Conservation (phyloP, 2,888 invertebrate species). For the Nephrocerus scutellatus region DNA sequence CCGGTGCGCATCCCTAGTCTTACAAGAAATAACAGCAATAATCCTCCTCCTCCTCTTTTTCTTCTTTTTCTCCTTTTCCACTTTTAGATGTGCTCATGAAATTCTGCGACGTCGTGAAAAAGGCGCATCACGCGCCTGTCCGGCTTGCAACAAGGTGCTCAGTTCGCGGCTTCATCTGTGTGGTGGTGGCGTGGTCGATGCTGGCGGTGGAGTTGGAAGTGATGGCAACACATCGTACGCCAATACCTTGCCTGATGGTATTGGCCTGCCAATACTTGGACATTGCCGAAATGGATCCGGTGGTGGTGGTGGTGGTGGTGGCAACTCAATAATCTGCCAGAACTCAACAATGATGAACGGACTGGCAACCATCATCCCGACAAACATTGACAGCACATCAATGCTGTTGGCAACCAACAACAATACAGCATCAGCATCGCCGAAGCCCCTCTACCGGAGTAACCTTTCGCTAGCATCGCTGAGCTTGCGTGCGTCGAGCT, state of each 20-base stretch:
- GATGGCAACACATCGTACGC: slow-evolving; percentile 12
- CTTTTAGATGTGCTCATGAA: slow-evolving; percentile 58
- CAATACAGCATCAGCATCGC: slow-evolving; percentile 24
- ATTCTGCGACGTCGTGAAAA: slow-evolving; percentile 58
- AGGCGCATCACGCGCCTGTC: slow-evolving; percentile 60
- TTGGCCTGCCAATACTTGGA: slow-evolving; percentile 2
- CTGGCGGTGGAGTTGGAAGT: slow-evolving; percentile 17
- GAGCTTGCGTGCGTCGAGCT: slow-evolving; percentile 44
- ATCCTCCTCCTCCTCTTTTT: neutral
- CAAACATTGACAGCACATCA: neutral
- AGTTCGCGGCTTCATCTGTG: slow-evolving; percentile 59
- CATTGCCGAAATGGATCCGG: slow-evolving; percentile 4
- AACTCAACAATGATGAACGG: slow-evolving; percentile 23
- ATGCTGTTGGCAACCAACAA: neutral
- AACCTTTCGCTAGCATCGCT: slow-evolving; percentile 46
- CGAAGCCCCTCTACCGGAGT: slow-evolving; percentile 40
- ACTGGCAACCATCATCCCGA: slow-evolving; percentile 5
- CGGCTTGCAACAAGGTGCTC: slow-evolving; percentile 62
- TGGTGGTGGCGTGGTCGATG: too few species aligned
- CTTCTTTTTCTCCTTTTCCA: neutral
- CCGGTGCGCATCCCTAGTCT: slow-evolving; percentile 51
- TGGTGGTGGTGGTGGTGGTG: slow-evolving; percentile 17
- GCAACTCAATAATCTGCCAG: slow-evolving; percentile 24
- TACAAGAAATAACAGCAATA: neutral
- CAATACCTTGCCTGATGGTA: slow-evolving; percentile 11